Conservation (phyloP, 2,797 vertebrate species). For the Anomalospiza imberbis region DNA sequence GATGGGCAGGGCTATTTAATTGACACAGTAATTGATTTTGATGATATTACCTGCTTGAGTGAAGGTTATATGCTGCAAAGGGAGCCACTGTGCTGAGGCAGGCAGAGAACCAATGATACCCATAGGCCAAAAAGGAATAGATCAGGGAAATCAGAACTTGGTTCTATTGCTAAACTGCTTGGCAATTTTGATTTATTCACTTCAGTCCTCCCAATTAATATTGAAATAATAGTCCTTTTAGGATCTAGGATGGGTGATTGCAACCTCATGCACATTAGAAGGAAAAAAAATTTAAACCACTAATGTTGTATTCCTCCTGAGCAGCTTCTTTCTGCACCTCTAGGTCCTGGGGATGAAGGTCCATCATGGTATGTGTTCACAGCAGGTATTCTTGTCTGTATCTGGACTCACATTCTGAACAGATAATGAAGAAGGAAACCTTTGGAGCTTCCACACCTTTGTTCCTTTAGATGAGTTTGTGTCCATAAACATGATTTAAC, state of each 20-base stretch:
- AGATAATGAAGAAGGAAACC: neutral
- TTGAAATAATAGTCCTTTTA: neutral
- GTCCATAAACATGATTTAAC: neutral
- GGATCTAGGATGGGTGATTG: neutral
- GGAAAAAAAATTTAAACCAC: rapidly evolving
- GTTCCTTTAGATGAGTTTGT: neutral
- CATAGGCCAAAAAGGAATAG: neutral
- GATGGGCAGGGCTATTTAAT: constrained; percentile 16
- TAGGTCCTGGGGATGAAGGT: neutral
- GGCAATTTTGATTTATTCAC: neutral
- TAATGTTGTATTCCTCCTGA: neutral
- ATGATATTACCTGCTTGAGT: constrained; percentile 8
- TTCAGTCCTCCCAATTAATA: neutral
- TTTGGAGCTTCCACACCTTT: neutral
- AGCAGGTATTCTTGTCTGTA: neutral
- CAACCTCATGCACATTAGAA: neutral
- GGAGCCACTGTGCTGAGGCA: neutral
- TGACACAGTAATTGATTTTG: constrained; percentile 33
- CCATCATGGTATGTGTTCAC: neutral
- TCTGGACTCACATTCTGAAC: neutral
- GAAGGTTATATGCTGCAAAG: constrained; percentile 11
- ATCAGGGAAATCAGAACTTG: neutral
- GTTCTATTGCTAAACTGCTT: neutral
- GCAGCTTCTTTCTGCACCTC: neutral
- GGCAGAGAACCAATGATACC: neutral